Conservation (phyloP, 2,888 invertebrate species). For the Troilus luridus region DNA sequence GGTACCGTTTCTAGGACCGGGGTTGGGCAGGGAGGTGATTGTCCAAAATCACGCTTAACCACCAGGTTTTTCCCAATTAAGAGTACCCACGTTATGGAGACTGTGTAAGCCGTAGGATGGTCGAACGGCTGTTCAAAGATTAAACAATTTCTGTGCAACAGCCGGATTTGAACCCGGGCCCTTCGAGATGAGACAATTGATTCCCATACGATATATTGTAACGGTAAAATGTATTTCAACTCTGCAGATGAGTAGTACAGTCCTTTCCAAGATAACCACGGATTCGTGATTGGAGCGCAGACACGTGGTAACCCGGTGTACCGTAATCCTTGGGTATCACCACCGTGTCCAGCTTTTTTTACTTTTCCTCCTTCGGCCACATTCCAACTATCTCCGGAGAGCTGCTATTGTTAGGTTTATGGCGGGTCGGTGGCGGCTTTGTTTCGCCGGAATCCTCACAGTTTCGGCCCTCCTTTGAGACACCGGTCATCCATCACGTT, state of each 20-base stretch:
- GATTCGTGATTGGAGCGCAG: not conserved
- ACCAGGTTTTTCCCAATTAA: too few relatives aligned
- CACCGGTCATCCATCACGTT: slow-evolving; percentile 41
- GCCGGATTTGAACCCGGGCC: too few relatives aligned
- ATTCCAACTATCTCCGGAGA: slow-evolving; percentile 22
- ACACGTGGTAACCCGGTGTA: slow-evolving; percentile 18
- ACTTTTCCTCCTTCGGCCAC: not conserved
- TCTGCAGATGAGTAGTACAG: not conserved
- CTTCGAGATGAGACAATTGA: too few relatives aligned
- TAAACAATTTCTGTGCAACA: too few relatives aligned
- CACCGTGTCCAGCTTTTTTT: not conserved
- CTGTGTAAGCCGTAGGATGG: too few relatives aligned
- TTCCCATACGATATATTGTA: not conserved
- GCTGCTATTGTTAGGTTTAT: slow-evolving; percentile 46
- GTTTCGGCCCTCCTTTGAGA: slow-evolving; percentile 21
- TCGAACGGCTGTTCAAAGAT: too few relatives aligned
- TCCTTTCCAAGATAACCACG: not conserved
- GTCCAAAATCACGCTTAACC: too few relatives aligned
- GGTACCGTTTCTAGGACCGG: too few relatives aligned
- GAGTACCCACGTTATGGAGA: too few relatives aligned
- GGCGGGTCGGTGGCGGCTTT: not conserved
- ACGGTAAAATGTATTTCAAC: not conserved
- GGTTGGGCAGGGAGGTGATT: too few relatives aligned
- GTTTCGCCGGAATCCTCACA: slow-evolving; percentile 27
- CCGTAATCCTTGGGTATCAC: slow-evolving; percentile 14